These are phyloP conservation scores for Varecia variegata DNA, from an alignment of 2,797 vertebrate species.

Conservation along the genomic window DNA sequence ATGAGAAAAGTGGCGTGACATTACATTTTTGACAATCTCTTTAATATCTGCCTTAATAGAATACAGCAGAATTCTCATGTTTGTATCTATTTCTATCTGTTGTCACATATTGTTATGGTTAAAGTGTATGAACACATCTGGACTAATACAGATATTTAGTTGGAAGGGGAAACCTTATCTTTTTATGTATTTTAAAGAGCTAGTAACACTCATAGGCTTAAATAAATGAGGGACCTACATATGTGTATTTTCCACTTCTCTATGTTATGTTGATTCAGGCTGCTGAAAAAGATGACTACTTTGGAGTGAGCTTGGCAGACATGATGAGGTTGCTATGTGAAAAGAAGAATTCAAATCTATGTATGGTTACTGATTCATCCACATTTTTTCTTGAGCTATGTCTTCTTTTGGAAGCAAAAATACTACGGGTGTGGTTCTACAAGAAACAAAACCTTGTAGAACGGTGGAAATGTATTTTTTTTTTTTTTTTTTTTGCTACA, in stretches of 20 bases:
- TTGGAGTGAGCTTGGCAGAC: background rate
- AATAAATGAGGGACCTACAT: background rate
- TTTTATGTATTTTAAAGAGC: background rate
- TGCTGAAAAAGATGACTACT: background rate
- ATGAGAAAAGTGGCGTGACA: background rate
- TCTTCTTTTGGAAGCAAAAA: slow-evolving; percentile 51
- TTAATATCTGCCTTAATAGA: background rate
- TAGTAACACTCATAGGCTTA: background rate
- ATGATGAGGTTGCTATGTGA: background rate
- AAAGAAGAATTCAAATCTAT: slow-evolving; percentile 2
- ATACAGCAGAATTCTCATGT: background rate
- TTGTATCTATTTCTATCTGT: slow-evolving; percentile 9
- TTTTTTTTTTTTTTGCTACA: background rate
- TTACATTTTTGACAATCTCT: background rate
- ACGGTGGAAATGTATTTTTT: background rate
- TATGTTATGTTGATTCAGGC: background rate
- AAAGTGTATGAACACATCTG: background rate
- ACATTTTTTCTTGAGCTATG: slow-evolving; percentile 49
- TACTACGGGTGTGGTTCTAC: slow-evolving; percentile 28
- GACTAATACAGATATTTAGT: background rate
- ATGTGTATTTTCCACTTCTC: background rate
- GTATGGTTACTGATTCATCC: slow-evolving; percentile 22
- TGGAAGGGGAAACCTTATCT: background rate
- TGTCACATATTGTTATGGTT: background rate
- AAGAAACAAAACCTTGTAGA: slow-evolving; percentile 22